Percentiles rank a stretch among this genome's conserved stretches.
Evolutionary conservation across 2,888 invertebrate genomes (phyloP).

Genomic region (Chrysodeixis includens): DNA sequence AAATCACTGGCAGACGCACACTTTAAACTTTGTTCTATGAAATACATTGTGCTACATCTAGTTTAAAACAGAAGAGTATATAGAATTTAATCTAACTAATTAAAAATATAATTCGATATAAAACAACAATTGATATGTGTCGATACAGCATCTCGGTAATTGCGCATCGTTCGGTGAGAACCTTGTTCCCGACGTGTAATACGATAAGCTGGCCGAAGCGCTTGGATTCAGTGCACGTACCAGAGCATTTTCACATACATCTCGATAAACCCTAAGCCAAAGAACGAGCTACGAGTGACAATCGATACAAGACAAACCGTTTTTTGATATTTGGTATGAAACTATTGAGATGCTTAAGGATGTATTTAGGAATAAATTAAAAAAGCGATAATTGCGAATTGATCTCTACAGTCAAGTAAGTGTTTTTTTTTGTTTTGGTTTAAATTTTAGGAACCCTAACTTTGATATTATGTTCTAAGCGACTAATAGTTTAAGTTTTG

Average conservation of each 20-base stretch:
- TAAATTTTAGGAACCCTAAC: too few relatives aligned
- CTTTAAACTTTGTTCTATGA: too few relatives aligned
- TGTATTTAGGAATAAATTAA: too few relatives aligned
- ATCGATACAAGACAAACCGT: slow-evolving; percentile 27
- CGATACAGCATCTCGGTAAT: slow-evolving; percentile 19
- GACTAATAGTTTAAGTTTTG: too few relatives aligned
- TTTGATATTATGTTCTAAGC: too few relatives aligned
- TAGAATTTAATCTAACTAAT: not conserved
- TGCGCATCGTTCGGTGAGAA: slow-evolving; percentile 42
- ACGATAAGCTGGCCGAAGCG: slow-evolving; percentile 62
- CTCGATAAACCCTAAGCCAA: slow-evolving; percentile 59
- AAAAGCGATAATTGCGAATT: too few relatives aligned
- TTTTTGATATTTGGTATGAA: not conserved
- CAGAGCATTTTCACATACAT: slow-evolving; percentile 63
- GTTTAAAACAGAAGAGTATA: too few relatives aligned
- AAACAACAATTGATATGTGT: slow-evolving; percentile 15
- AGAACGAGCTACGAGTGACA: slow-evolving; percentile 46
- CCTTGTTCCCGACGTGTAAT: slow-evolving; percentile 60
- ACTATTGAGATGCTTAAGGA: not conserved
- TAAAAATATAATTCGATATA: slow-evolving; percentile 2
- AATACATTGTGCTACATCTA: too few relatives aligned
- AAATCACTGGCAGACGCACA: too few relatives aligned
- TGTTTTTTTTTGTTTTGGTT: too few relatives aligned
- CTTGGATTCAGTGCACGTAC: slow-evolving; percentile 60
- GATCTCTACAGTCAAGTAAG: too few relatives aligned